A percentile compares a stretch with the other conserved stretches of the same genome.
These are phyloP conservation scores for Onychostoma macrolepis DNA, from an alignment of 2,113 vertebrate species.

Conservation along the genomic window DNA sequence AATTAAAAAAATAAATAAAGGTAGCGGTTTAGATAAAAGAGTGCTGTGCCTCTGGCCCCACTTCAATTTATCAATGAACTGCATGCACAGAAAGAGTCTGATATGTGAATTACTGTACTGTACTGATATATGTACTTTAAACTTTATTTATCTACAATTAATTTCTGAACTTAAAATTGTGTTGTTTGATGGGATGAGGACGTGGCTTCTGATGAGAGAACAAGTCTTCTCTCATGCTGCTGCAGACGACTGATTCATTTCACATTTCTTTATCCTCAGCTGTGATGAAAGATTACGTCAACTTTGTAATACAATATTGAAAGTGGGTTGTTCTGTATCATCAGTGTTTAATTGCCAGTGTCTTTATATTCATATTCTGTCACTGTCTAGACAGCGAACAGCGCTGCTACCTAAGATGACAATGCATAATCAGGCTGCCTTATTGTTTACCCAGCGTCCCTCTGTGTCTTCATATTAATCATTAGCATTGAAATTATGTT, in stretches of 20 bases:
- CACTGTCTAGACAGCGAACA: not conserved
- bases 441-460: slow-evolving; percentile 45
- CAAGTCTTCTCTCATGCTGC: not conserved
- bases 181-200: not conserved
- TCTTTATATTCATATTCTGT: slow-evolving; percentile 2
- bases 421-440: slow-evolving; percentile 18
- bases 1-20: too few species aligned
- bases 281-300: not conserved
- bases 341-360: not conserved
- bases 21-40: too few species aligned
- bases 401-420: not conserved
- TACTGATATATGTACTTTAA: too few species aligned
- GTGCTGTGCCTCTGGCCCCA: too few species aligned
- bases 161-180: not conserved
- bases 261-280: not conserved
- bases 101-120: too few species aligned
- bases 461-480: slow-evolving; percentile 39
- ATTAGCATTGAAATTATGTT: slow-evolving; percentile 45
- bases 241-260: not conserved
- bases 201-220: not conserved
- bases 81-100: too few species aligned
- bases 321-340: not conserved
- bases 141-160: too few species aligned
- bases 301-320: not conserved
- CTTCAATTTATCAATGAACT: too few species aligned